These are phyloP conservation scores for Caenorhabditis afra DNA, from an alignment of 2,888 invertebrate species.

Conservation along the genomic window DNA sequence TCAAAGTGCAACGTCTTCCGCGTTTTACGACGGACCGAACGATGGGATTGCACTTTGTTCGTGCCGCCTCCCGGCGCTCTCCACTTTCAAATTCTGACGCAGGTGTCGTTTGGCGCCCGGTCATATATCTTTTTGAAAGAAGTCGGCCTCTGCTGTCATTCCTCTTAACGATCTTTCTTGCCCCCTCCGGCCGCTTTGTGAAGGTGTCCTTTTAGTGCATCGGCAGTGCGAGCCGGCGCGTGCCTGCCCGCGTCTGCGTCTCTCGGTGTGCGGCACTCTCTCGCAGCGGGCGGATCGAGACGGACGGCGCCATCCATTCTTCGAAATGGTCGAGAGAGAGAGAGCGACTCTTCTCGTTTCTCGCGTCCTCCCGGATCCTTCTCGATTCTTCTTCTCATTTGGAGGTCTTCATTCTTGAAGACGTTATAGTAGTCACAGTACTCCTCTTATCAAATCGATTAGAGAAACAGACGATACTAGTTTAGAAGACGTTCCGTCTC, in stretches of 20 bases:
- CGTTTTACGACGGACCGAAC: too few relatives aligned
- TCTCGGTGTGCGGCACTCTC: background rate
- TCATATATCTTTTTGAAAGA: constrained; percentile 32
- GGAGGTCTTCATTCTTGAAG: background rate
- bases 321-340: constrained; percentile 34
- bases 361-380: background rate
- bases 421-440: background rate
- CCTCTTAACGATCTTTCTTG: constrained; percentile 10
- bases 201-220: constrained; percentile 53
- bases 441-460: background rate
- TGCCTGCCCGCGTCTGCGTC: constrained; percentile 22
- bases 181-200: background rate
- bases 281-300: constrained; percentile 8
- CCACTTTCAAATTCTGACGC: constrained; percentile 23
- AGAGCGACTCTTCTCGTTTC: too few relatives aligned
- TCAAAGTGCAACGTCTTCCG: too few relatives aligned
- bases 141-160: background rate
- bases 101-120: constrained; percentile 17
- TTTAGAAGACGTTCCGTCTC: background rate
- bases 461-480: too few relatives aligned
- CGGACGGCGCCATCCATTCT: constrained; percentile 26
- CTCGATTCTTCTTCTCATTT: background rate
- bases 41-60: background rate
- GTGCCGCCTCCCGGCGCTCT: too few relatives aligned
- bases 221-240: constrained; percentile 20